Percentiles rank a stretch among this genome's conserved stretches.
Evolutionary conservation across 64 coral and sea anemone genomes (phyloP).

Genomic region (Pocillopora verrucosa): DNA sequence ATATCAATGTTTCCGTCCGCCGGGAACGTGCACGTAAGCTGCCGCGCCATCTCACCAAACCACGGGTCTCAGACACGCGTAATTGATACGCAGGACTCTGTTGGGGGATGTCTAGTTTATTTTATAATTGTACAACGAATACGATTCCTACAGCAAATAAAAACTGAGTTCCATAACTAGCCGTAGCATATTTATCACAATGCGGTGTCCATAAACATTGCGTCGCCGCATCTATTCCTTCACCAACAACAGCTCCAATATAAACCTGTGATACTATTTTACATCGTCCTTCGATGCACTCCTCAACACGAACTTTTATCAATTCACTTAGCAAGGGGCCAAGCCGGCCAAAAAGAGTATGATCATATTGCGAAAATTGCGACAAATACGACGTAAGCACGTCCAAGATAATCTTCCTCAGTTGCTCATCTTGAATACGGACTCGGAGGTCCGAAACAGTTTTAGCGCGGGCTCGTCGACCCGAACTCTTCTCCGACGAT

Average conservation of each 20-base stretch:
- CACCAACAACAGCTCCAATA: constrained; percentile 55
- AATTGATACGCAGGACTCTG: too few species aligned
- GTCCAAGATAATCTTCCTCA: constrained; percentile 53
- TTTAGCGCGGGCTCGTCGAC: neutral
- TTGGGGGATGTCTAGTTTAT: too few species aligned
- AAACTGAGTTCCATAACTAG: constrained; percentile 68
- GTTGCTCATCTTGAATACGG: constrained; percentile 60
- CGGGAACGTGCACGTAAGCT: too few species aligned
- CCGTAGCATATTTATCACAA: constrained; percentile 72
- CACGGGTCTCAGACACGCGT: too few species aligned
- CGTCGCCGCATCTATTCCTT: constrained; percentile 66
- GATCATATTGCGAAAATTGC: constrained; percentile 65
- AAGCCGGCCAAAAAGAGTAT: constrained; percentile 45
- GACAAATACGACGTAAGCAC: constrained; percentile 62
- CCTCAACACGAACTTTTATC: constrained; percentile 59
- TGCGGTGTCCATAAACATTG: constrained; percentile 72
- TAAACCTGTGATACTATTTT: constrained; percentile 75
- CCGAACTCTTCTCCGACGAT: neutral
- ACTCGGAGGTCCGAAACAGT: neutral
- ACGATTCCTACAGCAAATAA: constrained; percentile 80
- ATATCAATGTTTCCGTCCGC: too few species aligned
- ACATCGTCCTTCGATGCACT: constrained; percentile 40
- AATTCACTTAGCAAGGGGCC: constrained; percentile 67
- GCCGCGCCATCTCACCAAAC: too few species aligned
- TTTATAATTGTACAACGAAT: constrained; percentile 54